phyloP scores from a whole-genome alignment of 1,140 invertebrate genomes.

The Drosophila mayri region DNA sequence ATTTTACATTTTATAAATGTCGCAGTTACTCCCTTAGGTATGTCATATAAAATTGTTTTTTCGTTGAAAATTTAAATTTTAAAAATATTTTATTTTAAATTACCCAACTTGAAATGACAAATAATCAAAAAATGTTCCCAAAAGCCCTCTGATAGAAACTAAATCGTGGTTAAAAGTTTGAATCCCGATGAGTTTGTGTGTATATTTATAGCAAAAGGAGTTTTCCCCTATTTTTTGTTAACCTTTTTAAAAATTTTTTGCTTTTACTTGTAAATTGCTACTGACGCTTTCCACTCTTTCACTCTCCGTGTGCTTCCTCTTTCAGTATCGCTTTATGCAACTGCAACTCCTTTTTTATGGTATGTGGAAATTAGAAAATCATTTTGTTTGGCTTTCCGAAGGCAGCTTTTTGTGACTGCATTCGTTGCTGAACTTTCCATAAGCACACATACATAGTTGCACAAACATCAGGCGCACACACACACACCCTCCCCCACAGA shows the following conservation, averaged over 20 bases:
- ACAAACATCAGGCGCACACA: conserved; percentile 31
- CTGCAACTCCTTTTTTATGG: conserved; percentile 43
- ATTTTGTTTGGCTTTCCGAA: conserved; percentile 62
- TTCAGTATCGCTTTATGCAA: conserved; percentile 18
- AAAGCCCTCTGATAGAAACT: neutral
- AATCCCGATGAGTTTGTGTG: neutral
- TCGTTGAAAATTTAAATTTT: neutral
- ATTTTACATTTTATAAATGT: neutral
- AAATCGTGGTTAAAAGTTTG: neutral
- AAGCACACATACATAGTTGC: conserved; percentile 53
- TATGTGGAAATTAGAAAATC: conserved; percentile 80
- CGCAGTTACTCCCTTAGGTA: neutral
- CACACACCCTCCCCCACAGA: conserved; percentile 27
- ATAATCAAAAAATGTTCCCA: neutral
- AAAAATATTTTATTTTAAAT: neutral
- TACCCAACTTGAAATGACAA: neutral
- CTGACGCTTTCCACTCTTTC: conserved; percentile 59
- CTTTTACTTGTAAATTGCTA: conserved; percentile 62
- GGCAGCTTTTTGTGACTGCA: conserved; percentile 26
- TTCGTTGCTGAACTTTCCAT: conserved; percentile 41
- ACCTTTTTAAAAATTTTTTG: conserved; percentile 18
- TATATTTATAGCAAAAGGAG: neutral
- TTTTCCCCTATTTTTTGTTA: neutral
- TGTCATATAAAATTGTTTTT: neutral
- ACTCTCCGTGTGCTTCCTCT: conserved; percentile 9